Evolutionary conservation across 2,113 vertebrate genomes (phyloP).

Genomic region (Galeopterus variegatus): DNA sequence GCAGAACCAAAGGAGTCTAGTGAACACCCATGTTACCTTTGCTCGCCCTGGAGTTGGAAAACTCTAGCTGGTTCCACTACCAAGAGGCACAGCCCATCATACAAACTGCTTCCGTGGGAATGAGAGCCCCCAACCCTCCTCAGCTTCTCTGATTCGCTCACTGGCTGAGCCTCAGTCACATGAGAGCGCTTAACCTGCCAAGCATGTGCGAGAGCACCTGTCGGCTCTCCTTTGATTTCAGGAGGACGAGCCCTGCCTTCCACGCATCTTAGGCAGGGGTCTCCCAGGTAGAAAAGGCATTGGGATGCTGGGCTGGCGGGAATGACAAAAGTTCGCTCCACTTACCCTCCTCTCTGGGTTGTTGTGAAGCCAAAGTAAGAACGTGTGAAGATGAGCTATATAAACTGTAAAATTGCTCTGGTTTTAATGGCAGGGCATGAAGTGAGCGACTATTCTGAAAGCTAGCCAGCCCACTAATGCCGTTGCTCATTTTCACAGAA

Average conservation of each 20-base stretch:
- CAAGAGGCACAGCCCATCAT: fast-evolving
- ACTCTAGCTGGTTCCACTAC: neutral
- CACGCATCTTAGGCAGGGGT: neutral
- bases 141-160: neutral
- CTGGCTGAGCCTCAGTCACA: neutral
- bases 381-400: neutral
- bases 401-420: neutral
- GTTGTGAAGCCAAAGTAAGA: neutral
- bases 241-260: neutral
- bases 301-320: neutral
- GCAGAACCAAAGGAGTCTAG: neutral
- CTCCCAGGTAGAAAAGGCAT: neutral
- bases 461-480: neutral
- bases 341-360: too few relatives aligned
- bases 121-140: neutral
- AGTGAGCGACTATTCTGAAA: neutral
- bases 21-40: neutral
- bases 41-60: neutral
- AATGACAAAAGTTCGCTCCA: neutral
- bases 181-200: neutral
- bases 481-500: neutral
- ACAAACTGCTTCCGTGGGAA: neutral
- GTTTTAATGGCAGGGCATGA: neutral
- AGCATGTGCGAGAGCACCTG: neutral
- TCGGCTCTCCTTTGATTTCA: neutral